Evolutionary conservation across 2,797 vertebrate species (phyloP), one percentile per base, ranked within the genome.

Genomic region (Parotocinclus haroldoi): DNA sequence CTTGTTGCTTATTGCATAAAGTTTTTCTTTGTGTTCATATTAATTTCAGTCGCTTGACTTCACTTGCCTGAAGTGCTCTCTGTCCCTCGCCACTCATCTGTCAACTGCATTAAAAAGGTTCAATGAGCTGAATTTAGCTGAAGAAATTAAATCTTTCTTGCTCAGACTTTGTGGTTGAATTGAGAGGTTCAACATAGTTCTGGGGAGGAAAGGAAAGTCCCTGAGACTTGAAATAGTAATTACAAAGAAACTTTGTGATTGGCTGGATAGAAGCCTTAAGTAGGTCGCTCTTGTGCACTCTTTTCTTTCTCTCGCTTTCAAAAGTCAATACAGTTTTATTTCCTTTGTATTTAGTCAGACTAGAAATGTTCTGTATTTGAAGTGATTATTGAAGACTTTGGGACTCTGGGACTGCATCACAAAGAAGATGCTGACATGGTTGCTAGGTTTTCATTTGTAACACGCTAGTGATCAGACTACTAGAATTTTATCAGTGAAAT

Each of bases 151-250:
- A 76, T 27, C 63, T 64, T 78, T 80, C 55, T 63, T 27, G 27
- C 37, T 57, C 73, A 49, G 74, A 77, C 80, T 89, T 86, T 85
- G 83, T 86, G 82, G 80, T 86, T 82, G 68, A 79, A 18, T 39
- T 48, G 7, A 75, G 80, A 81, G 84, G 77, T 71, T 76, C 74
- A 38, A 48, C 36, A 72, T 53, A 59, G 76, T 75, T 50, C 38
- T 76, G 68, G 77, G 79, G 75, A 52, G 70, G 72, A 77, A 82
- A 78, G 82, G 78, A 80, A 76, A 80, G 82, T 85, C 82, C 78
- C 78, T 76, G 79, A 79, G 76, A 84, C 82, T 86, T 87, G 80
- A 89, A 87, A 86, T 84, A 86, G 83, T 86, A 86, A 89, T 87
- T 88, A 87, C 80, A 78, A 78, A 70, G 81, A 74, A 39, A 64